phyloP scores from a whole-genome alignment of 2,113 vertebrate species.

The Platycercus adscitus region DNA sequence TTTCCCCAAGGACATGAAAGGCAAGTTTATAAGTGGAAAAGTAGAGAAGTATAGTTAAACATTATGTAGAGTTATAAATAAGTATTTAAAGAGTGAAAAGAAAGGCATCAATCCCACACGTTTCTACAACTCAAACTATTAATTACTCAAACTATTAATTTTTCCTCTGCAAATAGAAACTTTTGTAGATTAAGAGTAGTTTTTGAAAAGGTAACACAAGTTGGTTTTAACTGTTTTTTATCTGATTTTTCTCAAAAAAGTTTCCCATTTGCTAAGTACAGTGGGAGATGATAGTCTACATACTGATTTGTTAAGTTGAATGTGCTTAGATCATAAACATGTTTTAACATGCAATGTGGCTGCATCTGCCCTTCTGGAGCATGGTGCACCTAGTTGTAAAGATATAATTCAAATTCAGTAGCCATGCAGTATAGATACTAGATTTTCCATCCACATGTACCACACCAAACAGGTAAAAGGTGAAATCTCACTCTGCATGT shows the following conservation, averaged over 20 bases:
- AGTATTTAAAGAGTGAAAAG: background rate
- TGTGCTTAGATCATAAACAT: background rate
- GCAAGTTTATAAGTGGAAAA: background rate
- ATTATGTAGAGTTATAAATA: background rate
- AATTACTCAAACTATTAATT: accelerated
- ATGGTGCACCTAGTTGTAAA: background rate
- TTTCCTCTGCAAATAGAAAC: background rate
- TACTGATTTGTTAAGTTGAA: background rate
- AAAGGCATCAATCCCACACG: background rate
- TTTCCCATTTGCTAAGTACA: background rate
- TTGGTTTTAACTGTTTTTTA: background rate
- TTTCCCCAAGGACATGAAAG: background rate
- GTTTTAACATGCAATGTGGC: background rate
- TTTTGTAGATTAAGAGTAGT: background rate
- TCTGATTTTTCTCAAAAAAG: background rate
- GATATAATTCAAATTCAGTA: background rate
- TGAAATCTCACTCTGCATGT: background rate
- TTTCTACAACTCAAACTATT: background rate
- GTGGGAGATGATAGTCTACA: background rate
- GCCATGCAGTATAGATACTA: background rate
- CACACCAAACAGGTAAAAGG: background rate
- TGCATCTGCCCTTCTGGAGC: background rate
- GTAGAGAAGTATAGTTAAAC: background rate
- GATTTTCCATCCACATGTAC: background rate
- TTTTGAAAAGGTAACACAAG: background rate